Base-by-base conservation (phyloP, 2,113 vertebrate species). In the Colossoma macropomum region DNA sequence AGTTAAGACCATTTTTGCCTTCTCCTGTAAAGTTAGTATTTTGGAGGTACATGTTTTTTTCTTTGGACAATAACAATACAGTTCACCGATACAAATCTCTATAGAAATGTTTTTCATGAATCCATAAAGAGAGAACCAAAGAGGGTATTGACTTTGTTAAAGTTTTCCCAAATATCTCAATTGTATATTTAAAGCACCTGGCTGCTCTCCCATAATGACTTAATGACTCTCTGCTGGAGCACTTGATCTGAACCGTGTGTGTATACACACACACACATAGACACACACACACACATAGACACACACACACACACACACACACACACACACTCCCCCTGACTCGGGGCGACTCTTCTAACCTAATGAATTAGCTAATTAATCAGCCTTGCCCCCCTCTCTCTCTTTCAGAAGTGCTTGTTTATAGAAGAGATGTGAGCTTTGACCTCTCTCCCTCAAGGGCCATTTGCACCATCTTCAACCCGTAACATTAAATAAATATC, bases 341-440 rank as follows among this genome's bases (percentile, higher is more conserved):
- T 82, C 80, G 34, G 48, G 71, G 60, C 59, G 87, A 93, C 91
- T 93, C 91, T 90, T 93, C 92, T 91, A 92, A 92, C 91, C 91
- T 94, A 94, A 95, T 94, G 91, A 95, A 94, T 94, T 92, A 94
- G 86, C 90, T 92, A 94, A 94, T 95, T 94, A 95, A 95, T 95
- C 93, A 94, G 92, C 89, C 89, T 91, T 89, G 88, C 89, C 54
- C n/a, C 21, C n/a, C 54, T 59, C 21, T 59, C 90, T 93, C 89
- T 81, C 92, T 91, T 88, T 92, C 91, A 92, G 91, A 94, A 95
- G 93, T 92, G 92, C 91, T 93, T 92, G 89, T 95, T 94, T 94
- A 95, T 92, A 89, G 87, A 90, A 90, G 91, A 84, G 91, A 89
- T 84, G 82, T 85, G 86, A 88, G 90, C 87, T 89, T 88, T 94